These are phyloP conservation scores for Drosophila watanabei DNA, from an alignment of 1,140 invertebrate species.

Conservation along the genomic window DNA sequence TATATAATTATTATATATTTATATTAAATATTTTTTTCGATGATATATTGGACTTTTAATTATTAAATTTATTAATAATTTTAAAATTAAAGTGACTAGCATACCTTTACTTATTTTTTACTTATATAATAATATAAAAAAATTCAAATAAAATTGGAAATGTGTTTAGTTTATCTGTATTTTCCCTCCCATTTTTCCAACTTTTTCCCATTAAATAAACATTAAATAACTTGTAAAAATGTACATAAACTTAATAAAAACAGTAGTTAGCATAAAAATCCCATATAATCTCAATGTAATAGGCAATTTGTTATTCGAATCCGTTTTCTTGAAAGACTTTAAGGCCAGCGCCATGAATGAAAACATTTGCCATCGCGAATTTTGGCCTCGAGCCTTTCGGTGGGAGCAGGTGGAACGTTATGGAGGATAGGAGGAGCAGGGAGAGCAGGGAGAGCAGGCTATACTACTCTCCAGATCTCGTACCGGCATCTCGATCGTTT, in stretches of 20 bases:
- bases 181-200: too few species aligned
- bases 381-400: constrained; percentile 45
- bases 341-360: constrained; percentile 60
- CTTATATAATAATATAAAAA: too few species aligned
- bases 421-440: not conserved
- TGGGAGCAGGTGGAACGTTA: constrained; percentile 68
- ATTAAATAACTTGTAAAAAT: not conserved
- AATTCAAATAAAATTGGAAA: too few species aligned
- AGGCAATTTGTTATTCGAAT: constrained; percentile 34
- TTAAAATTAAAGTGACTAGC: too few species aligned
- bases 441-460: not conserved
- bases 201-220: not conserved
- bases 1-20: too few species aligned
- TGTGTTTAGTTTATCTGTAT: not conserved
- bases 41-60: too few species aligned
- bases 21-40: too few species aligned
- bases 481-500: constrained; percentile 65
- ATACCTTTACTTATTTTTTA: too few species aligned
- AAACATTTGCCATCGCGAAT: constrained; percentile 62
- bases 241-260: not conserved
- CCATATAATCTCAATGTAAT: not conserved
- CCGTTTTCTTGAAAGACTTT: not conserved
- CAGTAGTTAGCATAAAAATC: not conserved
- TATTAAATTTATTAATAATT: too few species aligned
- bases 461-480: constrained; percentile 20